A percentile compares a stretch with the other conserved stretches of the same genome.
phyloP scores from a whole-genome alignment of 2,888 invertebrate genomes.

The Xestoiulus laeticollis region DNA sequence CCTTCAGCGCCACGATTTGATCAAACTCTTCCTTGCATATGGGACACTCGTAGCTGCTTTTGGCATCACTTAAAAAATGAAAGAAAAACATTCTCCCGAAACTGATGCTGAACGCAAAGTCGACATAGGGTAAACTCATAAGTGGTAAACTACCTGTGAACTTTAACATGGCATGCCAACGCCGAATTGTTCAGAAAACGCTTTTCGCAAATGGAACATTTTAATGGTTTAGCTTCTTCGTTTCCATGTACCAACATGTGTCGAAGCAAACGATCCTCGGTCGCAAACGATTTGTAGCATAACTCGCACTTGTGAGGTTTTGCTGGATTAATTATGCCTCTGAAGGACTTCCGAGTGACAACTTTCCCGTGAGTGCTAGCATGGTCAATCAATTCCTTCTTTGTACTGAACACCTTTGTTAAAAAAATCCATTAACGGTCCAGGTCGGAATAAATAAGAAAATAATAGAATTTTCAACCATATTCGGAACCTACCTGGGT shows the following conservation, averaged over 20 bases:
- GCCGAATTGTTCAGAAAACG: constrained; percentile 78
- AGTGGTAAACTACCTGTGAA: constrained; percentile 68
- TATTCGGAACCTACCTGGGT: constrained; percentile 57
- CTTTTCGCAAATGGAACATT: constrained; percentile 74
- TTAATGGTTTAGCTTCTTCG: constrained; percentile 75
- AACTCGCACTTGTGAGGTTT: constrained; percentile 71
- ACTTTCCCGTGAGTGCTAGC: constrained; percentile 66
- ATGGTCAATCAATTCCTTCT: constrained; percentile 67
- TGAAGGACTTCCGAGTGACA: constrained; percentile 55
- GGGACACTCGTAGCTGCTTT: constrained; percentile 75
- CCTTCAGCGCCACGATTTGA: constrained; percentile 72
- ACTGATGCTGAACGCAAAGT: not conserved
- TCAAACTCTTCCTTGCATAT: constrained; percentile 76
- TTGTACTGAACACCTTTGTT: constrained; percentile 61
- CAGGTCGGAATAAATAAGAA: too few relatives aligned
- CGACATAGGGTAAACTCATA: not conserved
- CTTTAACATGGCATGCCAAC: constrained; percentile 76
- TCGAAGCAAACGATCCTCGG: constrained; percentile 70
- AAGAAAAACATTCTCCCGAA: not conserved
- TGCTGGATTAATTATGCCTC: constrained; percentile 61
- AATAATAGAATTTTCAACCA: too few relatives aligned
- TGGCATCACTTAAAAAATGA: constrained; percentile 65
- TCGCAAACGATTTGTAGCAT: constrained; percentile 74
- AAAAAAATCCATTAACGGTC: not conserved
- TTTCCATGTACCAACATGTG: constrained; percentile 75